A percentile compares a stretch with the other conserved stretches of the same genome.
phyloP scores from a whole-genome alignment of 1,140 invertebrate genomes.

The Mercenaria mercenaria region DNA sequence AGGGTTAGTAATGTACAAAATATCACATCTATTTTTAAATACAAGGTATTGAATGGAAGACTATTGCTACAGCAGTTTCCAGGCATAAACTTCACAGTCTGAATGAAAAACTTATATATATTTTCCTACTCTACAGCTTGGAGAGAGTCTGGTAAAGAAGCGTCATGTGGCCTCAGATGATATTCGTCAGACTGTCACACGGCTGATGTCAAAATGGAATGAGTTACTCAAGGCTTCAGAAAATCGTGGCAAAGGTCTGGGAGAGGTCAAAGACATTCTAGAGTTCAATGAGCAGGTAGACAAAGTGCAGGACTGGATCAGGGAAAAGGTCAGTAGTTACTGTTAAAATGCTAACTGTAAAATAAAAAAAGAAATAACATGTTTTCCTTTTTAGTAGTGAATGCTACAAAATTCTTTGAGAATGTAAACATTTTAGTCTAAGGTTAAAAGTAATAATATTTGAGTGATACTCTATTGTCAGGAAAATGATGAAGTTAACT shows the following conservation, averaged over 20 bases:
- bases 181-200: constrained; percentile 91
- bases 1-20: too few relatives aligned
- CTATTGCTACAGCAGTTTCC: too few relatives aligned
- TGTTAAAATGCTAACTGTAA: too few relatives aligned
- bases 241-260: constrained; percentile 94
- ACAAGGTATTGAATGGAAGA: too few relatives aligned
- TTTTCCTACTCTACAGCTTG: constrained; percentile 67
- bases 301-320: constrained; percentile 98
- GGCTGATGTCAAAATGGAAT: constrained; percentile 92
- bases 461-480: too few relatives aligned
- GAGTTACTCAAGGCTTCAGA: constrained; percentile 93
- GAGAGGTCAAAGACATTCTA: constrained; percentile 98
- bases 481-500: too few relatives aligned
- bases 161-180: constrained; percentile 89
- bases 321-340: constrained; percentile 91
- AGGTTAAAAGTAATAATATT: too few relatives aligned
- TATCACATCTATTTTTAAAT: too few relatives aligned
- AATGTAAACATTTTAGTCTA: too few relatives aligned
- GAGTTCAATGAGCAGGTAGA: constrained; percentile 99
- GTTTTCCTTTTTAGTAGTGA: neutral
- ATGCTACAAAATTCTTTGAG: too few relatives aligned
- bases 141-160: constrained; percentile 87
- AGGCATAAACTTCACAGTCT: too few relatives aligned
- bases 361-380: neutral
- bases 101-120: too few relatives aligned